Conservation (phyloP, 2,888 invertebrate genomes). For the Xylocampa areola region DNA sequence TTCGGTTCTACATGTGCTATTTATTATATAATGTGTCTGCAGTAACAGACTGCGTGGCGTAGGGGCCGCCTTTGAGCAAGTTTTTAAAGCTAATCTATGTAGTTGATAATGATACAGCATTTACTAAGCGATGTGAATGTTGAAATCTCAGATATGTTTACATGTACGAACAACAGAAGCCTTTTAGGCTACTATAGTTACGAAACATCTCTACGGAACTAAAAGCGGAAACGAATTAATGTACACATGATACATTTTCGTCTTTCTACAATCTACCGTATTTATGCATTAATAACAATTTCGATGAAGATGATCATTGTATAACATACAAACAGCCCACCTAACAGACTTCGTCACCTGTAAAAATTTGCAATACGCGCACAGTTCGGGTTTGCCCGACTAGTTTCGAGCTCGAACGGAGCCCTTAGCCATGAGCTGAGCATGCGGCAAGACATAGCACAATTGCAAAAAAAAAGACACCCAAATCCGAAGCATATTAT, state of each 20-base stretch:
- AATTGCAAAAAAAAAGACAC: no score
- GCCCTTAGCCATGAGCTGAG: no score
- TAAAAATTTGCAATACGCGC: no score
- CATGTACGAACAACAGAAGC: not conserved
- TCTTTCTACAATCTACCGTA: not conserved
- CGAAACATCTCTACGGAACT: not conserved
- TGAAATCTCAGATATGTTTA: not conserved
- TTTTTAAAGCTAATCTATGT: constrained; percentile 5
- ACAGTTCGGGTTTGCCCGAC: no score
- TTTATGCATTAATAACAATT: no score
- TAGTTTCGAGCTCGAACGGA: no score
- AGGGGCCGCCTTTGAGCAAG: constrained; percentile 17
- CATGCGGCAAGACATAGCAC: no score
- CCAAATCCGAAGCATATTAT: no score
- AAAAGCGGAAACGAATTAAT: constrained; percentile 6
- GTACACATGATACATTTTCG: constrained; percentile 6
- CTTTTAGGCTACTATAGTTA: constrained; percentile 1
- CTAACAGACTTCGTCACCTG: no score
- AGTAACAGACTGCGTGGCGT: constrained; percentile 72
- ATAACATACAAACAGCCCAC: no score
- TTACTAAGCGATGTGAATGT: constrained; percentile 21
- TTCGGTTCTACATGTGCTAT: constrained; percentile 39
- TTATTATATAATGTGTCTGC: constrained; percentile 68
- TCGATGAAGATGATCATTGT: no score
- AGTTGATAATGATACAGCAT: constrained; percentile 10